Conservation (phyloP, 1,140 invertebrate species). For the Pollicipes pollicipes region DNA sequence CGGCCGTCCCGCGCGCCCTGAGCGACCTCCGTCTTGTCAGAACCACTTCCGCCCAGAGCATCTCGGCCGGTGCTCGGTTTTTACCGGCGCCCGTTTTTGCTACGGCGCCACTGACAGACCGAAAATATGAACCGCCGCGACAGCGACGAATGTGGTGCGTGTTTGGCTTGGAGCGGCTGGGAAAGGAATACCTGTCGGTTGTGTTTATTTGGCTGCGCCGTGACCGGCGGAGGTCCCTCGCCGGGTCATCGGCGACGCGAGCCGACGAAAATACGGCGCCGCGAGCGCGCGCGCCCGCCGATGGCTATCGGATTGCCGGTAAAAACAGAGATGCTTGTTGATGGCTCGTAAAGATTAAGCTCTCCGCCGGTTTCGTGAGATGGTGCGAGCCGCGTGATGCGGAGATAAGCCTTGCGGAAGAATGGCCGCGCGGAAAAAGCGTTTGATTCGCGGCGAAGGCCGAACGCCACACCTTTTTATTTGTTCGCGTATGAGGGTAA, state of each 20-base stretch:
- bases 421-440: background rate
- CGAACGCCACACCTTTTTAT: background rate
- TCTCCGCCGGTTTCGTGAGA: background rate
- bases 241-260: background rate
- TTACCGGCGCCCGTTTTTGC: background rate
- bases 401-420: background rate
- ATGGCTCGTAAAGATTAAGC: background rate
- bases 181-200: background rate
- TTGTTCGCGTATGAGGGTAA: background rate
- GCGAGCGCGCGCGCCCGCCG: too few species aligned
- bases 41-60: background rate
- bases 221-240: background rate
- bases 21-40: background rate
- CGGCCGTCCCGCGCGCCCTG: too few species aligned
- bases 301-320: background rate
- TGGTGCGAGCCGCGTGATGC: background rate
- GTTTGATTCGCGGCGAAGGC: background rate
- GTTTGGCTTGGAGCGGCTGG: background rate
- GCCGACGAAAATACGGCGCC: background rate
- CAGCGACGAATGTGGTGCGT: background rate
- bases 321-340: slow-evolving; percentile 1
- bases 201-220: background rate
- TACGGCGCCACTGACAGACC: background rate
- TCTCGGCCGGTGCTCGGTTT: background rate
- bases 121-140: background rate